phyloP scores from a whole-genome alignment of 2,113 vertebrate species.

The Crotalus viridis region DNA sequence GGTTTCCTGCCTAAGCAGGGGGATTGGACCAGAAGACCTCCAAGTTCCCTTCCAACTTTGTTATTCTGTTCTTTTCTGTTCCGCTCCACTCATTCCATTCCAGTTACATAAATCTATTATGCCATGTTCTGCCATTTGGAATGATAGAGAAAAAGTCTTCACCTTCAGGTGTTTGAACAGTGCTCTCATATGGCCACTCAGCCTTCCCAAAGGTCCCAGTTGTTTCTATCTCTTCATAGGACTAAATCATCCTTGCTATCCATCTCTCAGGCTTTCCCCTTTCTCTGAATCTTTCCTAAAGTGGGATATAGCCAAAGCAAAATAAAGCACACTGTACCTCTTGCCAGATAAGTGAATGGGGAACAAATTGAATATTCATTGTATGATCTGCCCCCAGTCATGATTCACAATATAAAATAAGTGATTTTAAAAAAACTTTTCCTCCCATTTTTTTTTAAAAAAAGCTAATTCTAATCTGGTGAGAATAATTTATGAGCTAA shows the following conservation, averaged over 20 bases:
- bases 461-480: neutral
- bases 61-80: neutral
- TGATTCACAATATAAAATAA: neutral
- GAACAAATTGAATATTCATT: neutral
- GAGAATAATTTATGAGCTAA: neutral
- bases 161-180: neutral
- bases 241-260: neutral
- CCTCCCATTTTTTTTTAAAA: neutral
- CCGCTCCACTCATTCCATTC: too few species aligned
- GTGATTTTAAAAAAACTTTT: neutral
- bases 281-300: neutral
- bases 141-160: neutral
- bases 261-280: neutral
- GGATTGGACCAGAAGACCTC: neutral
- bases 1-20: neutral
- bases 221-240: neutral
- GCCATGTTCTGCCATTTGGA: neutral
- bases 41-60: neutral
- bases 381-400: neutral
- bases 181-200: neutral
- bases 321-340: neutral
- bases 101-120: neutral
- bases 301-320: neutral
- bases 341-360: neutral
- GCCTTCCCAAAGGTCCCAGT: neutral